Conservation (phyloP, 2,113 vertebrate genomes). For the Platysteira castanea region DNA sequence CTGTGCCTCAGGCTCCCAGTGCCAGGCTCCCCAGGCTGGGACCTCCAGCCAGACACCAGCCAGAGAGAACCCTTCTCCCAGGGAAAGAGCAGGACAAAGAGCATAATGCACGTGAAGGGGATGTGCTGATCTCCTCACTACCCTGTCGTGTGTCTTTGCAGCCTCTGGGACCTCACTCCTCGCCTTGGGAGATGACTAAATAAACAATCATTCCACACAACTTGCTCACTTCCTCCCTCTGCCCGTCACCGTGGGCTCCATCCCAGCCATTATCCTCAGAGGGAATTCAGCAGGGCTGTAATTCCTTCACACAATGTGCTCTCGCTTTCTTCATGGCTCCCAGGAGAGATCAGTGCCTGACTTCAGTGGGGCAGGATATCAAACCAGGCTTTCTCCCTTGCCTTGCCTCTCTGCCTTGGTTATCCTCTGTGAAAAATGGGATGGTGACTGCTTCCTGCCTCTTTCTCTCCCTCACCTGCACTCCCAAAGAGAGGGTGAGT, state of each 20-base stretch:
- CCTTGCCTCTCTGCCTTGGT: neutral
- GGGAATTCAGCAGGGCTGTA: neutral
- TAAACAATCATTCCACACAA: neutral
- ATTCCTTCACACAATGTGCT: neutral
- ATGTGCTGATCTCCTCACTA: neutral
- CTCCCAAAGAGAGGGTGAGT: neutral
- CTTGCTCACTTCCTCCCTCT: neutral
- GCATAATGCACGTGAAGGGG: neutral
- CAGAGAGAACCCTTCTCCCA: neutral
- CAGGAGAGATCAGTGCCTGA: neutral
- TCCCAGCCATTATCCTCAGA: neutral
- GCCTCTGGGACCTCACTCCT: neutral
- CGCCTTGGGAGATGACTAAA: neutral
- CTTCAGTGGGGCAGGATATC: neutral
- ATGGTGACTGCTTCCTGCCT: neutral
- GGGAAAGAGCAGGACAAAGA: neutral
- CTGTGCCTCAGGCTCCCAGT: neutral
- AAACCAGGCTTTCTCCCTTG: neutral
- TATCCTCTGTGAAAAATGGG: neutral
- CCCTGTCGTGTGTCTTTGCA: neutral
- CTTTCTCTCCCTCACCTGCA: neutral
- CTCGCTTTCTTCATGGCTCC: neutral
- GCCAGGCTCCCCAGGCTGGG: neutral
- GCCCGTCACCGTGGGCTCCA: neutral
- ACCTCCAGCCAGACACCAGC: neutral